Evolutionary conservation across 2,113 vertebrate genomes (phyloP).

Genomic region (Casuarius casuarius): DNA sequence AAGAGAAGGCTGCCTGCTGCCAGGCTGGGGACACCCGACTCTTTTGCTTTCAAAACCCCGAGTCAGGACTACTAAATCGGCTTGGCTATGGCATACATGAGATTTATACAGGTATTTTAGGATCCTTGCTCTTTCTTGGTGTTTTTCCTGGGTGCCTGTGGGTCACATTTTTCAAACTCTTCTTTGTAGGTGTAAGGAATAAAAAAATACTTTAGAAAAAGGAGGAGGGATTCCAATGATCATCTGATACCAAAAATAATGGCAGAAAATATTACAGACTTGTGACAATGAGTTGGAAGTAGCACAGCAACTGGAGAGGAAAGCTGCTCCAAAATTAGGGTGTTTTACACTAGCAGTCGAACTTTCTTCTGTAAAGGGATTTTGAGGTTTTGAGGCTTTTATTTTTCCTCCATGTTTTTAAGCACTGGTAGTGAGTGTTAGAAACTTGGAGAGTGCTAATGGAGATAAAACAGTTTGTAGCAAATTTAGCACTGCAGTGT

Average conservation of each 20-base stretch:
- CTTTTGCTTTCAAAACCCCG: not conserved
- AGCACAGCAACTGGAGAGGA: not conserved
- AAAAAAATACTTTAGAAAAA: not conserved
- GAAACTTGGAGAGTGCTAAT: not conserved
- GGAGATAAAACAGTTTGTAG: not conserved
- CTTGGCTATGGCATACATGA: not conserved
- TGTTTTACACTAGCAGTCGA: not conserved
- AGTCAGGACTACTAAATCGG: not conserved
- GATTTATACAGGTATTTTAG: not conserved
- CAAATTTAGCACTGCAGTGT: not conserved
- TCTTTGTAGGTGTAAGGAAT: not conserved
- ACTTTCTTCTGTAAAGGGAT: not conserved
- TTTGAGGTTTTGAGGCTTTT: not conserved
- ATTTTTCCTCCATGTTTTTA: not conserved
- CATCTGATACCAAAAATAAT: not conserved
- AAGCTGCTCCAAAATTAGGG: not conserved
- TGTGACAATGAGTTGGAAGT: not conserved
- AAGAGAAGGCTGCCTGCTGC: not conserved
- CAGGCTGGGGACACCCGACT: not conserved
- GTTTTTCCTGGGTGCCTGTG: not conserved
- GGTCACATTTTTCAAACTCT: not conserved
- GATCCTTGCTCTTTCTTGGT: not conserved
- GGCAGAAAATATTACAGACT: not conserved
- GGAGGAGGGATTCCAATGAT: not conserved
- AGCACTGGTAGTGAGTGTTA: not conserved